Conservation (phyloP, 2,888 invertebrate genomes). For the Heliconius hortense region DNA sequence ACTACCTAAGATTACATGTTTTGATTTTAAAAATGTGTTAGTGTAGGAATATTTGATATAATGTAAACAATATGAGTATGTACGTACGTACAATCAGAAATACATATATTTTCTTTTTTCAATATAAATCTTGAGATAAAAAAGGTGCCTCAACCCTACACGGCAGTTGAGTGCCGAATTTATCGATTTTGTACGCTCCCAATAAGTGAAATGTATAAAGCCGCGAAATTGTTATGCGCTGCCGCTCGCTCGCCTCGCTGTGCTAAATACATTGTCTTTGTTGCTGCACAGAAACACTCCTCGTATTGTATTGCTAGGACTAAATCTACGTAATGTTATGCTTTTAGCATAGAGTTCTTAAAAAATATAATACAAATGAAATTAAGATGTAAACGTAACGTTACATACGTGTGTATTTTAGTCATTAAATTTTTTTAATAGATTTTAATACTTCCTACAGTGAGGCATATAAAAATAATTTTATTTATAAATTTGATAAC, state of each 20-base stretch:
- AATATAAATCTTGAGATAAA: background rate
- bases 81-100: background rate
- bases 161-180: conserved; percentile 40
- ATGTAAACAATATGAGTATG: background rate
- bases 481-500: background rate
- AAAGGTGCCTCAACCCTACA: conserved; percentile 33
- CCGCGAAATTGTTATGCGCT: conserved; percentile 45
- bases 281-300: background rate
- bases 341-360: background rate
- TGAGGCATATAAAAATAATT: background rate
- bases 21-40: background rate
- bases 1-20: background rate
- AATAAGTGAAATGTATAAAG: conserved; percentile 48
- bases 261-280: conserved; percentile 17
- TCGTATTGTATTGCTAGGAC: background rate
- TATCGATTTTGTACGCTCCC: conserved; percentile 47
- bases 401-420: background rate
- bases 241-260: conserved; percentile 31
- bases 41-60: background rate
- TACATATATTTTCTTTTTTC: background rate
- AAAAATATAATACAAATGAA: background rate
- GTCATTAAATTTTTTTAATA: too few relatives aligned
- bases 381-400: background rate
- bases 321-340: background rate
- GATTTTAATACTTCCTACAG: background rate